Base-by-base conservation (phyloP, 2,797 vertebrate species). In the Acipenser transmontanus region DNA sequence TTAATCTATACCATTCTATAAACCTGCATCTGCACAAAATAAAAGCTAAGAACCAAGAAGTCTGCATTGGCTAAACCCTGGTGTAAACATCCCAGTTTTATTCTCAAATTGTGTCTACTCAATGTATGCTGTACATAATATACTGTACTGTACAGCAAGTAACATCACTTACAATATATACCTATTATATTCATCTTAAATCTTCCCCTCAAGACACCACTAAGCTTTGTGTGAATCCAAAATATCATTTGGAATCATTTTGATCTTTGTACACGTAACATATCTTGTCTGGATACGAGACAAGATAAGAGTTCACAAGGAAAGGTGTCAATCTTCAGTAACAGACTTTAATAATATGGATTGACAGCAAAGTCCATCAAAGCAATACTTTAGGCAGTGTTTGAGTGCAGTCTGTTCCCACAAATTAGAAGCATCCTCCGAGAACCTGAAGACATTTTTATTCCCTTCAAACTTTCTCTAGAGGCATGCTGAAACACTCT, bases 161-260 rank as follows among this genome's bases (percentile, higher is more conserved):
- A 34, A 4, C 34, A 34, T 34, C 34, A 3, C 34, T 34, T 34
- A 34, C 2, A 34, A 34, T 34, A 34, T 34, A 34, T 34, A 34
- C 2, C 2, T 34, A 34, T 34, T 34, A 34, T 34, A 34, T 34
- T 4, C 34, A 3, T 34, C 4, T 34, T 17, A 17, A 34, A 34
- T 34, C 34, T 34, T 61, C 60, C 60, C 60, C 60, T 61, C 8
- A 61, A 61, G 60, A 61, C 17, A 61, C 17, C 60, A 61, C 60
- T 61, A 47, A 10, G 60, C 60, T 8, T 61, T 20, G 47, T 34
- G 47, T 47, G 60, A 61, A 61, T 61, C 17, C 6, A 57, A 57
- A 57, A 11, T 57, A 7, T 8, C 2, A 8, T 20, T 61, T 61
- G 8, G 13, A 14, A 1, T 34, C 2, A 6, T 61, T 34, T 20